Conservation (phyloP, 1,140 invertebrate species). For the Papilio polytes region DNA sequence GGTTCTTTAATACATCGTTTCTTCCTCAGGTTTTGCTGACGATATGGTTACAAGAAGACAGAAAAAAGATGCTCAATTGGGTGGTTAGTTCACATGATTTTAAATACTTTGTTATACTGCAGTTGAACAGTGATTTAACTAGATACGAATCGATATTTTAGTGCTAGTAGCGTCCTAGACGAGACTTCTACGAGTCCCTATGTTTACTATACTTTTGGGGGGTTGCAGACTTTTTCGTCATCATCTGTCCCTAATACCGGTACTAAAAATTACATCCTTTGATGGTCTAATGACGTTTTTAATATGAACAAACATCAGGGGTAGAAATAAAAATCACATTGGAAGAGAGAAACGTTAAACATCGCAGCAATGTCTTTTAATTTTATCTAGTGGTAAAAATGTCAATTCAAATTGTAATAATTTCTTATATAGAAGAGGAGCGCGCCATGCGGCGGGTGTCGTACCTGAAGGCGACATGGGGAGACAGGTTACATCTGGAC, state of each 20-base stretch:
- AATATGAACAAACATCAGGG: too few species aligned
- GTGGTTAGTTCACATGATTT: constrained; percentile 61
- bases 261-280: too few species aligned
- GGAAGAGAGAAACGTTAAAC: too few species aligned
- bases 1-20: constrained; percentile 34
- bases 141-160: too few species aligned
- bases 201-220: too few species aligned
- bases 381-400: neutral
- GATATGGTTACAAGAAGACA: constrained; percentile 85
- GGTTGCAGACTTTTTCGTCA: too few species aligned
- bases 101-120: neutral
- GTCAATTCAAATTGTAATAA: neutral
- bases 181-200: too few species aligned
- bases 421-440: constrained; percentile 87
- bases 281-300: too few species aligned
- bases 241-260: too few species aligned
- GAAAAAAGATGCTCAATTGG: constrained; percentile 84
- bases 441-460: constrained; percentile 94
- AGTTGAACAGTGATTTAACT: too few species aligned
- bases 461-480: constrained; percentile 95
- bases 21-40: constrained; percentile 79
- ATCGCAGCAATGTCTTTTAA: neutral
- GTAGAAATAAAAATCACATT: too few species aligned
- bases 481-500: constrained; percentile 87
- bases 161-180: too few species aligned